Evolutionary conservation across 2,113 vertebrate species (phyloP).

Genomic region (Alces alces): DNA sequence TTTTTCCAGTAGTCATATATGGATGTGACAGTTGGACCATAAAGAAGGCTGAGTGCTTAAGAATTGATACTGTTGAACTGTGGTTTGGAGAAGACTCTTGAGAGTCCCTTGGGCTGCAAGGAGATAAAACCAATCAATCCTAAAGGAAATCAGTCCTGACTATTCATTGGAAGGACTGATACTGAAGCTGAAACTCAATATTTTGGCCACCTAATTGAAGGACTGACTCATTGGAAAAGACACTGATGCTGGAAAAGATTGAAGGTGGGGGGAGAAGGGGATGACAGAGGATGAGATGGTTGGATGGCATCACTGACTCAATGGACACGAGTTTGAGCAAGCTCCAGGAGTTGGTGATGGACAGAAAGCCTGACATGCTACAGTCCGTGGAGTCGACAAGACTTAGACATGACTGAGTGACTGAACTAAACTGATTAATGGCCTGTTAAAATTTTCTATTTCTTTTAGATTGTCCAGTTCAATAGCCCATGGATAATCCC

Average conservation of each 20-base stretch:
- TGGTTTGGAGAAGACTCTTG: background rate
- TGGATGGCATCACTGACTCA: background rate
- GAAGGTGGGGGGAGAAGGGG: background rate
- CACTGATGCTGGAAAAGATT: background rate
- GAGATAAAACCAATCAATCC: background rate
- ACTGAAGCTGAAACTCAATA: background rate
- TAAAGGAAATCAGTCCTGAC: background rate
- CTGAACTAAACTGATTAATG: background rate
- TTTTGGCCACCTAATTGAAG: background rate
- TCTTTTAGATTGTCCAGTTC: background rate
- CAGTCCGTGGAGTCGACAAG: background rate
- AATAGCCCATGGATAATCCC: background rate
- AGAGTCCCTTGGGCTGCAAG: background rate
- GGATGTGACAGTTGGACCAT: background rate
- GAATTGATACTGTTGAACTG: background rate
- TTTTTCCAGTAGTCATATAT: background rate
- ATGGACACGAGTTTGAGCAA: background rate
- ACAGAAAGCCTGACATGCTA: background rate
- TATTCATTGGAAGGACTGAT: background rate
- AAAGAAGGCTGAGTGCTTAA: background rate
- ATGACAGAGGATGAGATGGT: background rate
- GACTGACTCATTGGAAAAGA: background rate
- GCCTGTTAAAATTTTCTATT: background rate
- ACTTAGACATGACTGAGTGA: background rate
- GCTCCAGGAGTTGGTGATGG: background rate